Evolutionary conservation across 2,113 vertebrate species (phyloP).

Genomic region (Candoia aspera): DNA sequence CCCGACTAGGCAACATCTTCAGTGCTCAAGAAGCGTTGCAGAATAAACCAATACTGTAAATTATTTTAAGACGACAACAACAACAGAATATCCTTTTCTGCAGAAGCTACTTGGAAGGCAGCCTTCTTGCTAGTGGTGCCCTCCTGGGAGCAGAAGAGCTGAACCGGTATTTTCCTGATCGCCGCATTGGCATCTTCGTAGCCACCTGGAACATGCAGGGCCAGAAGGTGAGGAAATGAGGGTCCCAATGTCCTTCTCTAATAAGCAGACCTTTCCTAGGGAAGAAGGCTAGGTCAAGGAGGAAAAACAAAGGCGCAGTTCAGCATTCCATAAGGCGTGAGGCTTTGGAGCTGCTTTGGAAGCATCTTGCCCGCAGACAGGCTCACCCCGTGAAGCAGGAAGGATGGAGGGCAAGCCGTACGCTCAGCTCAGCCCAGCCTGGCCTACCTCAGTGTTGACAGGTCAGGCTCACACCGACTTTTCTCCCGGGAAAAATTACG

Average conservation of each 20-base stretch:
- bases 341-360: neutral
- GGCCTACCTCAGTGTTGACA: neutral
- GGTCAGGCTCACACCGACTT: no score
- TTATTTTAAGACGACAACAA: no score
- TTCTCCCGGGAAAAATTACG: neutral
- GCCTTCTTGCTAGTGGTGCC: conserved; percentile 88
- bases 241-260: no score
- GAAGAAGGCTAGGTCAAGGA: neutral
- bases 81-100: conserved; percentile 23
- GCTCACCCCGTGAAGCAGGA: neutral
- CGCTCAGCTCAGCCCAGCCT: neutral
- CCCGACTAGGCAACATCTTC: no score
- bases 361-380: neutral
- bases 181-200: conserved; percentile 85
- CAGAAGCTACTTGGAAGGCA: conserved; percentile 97
- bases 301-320: neutral
- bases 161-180: conserved; percentile 89
- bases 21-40: neutral
- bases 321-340: fast-evolving
- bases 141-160: conserved; percentile 93
- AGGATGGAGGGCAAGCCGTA: neutral
- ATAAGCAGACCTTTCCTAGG: neutral
- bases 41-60: neutral
- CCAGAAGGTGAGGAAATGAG: conserved; percentile 78
- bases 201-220: conserved; percentile 99